phyloP scores from a whole-genome alignment of 2,888 invertebrate species.

The Seira musarum region DNA sequence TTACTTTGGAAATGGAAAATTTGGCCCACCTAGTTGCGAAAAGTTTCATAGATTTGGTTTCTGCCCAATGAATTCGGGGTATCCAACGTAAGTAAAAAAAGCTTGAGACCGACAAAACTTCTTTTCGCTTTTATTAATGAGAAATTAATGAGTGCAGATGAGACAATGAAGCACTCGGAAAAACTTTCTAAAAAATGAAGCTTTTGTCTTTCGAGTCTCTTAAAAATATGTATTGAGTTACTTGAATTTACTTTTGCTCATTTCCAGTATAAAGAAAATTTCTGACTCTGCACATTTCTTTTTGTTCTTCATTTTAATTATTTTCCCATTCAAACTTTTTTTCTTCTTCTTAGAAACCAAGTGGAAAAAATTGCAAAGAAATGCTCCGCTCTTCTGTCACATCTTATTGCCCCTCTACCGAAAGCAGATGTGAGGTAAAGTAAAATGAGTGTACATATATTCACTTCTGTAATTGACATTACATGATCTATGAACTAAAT shows the following conservation, averaged over 20 bases:
- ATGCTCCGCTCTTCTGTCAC: constrained; percentile 68
- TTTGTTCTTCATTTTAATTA: constrained; percentile 32
- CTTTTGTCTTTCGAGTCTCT: too few species aligned
- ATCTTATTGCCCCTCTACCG: constrained; percentile 68
- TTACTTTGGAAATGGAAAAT: constrained; percentile 51
- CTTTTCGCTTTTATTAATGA: too few species aligned
- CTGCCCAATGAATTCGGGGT: constrained; percentile 67
- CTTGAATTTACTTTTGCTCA: too few species aligned
- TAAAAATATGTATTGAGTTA: too few species aligned
- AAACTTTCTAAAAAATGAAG: too few species aligned
- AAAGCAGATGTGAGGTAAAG: constrained; percentile 67
- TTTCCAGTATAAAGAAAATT: too few species aligned
- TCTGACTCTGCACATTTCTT: too few species aligned
- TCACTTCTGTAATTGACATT: too few species aligned
- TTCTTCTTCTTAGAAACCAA: constrained; percentile 55
- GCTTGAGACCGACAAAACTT: too few species aligned
- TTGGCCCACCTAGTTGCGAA: constrained; percentile 66
- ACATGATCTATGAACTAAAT: constrained; percentile 63
- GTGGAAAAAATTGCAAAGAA: constrained; percentile 67
- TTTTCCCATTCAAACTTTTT: constrained; percentile 38
- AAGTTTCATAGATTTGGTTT: constrained; percentile 68
- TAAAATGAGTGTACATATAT: too few species aligned
- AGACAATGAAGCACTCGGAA: too few species aligned
- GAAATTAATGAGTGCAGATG: too few species aligned
- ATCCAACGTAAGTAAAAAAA: constrained; percentile 66